phyloP scores from a whole-genome alignment of 2,797 vertebrate genomes.

The Benthosema pterotum region DNA sequence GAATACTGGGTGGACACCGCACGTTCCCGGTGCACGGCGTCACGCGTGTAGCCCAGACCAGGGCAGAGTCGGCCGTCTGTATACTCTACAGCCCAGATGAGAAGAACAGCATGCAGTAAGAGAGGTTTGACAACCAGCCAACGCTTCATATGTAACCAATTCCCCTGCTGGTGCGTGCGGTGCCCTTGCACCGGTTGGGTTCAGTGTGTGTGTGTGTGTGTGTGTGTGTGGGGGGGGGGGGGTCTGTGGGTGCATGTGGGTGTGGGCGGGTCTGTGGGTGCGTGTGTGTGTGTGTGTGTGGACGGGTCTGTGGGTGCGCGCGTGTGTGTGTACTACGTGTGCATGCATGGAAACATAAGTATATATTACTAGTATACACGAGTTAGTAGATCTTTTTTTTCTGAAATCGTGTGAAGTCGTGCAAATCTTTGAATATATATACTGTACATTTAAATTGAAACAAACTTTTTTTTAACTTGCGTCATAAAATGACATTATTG shows the following conservation, averaged over 20 bases:
- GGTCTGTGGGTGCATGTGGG: background rate
- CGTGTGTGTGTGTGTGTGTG: background rate
- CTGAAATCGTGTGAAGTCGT: no score
- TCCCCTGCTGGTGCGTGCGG: slow-evolving; percentile 25
- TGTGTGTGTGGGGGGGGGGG: background rate
- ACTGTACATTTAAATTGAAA: no score
- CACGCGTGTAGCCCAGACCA: background rate
- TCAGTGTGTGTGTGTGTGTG: background rate
- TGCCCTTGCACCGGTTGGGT: background rate
- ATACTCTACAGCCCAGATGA: slow-evolving; percentile 17
- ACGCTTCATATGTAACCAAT: slow-evolving; percentile 41
- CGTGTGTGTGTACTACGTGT: no score
- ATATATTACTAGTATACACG: no score
- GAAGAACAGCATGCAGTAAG: slow-evolving; percentile 10
- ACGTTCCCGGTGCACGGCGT: slow-evolving; percentile 25
- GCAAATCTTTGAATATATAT: no score
- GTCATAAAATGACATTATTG: no score
- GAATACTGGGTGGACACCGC: no score
- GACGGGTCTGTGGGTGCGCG: no score
- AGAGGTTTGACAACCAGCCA: slow-evolving; percentile 37
- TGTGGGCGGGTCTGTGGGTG: background rate
- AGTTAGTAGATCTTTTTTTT: no score
- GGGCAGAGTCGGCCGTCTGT: background rate
- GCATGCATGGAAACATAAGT: no score
- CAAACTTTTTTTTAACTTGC: no score